Conservation (phyloP, 2,797 vertebrate genomes). For the Crocidura indochinensis region DNA sequence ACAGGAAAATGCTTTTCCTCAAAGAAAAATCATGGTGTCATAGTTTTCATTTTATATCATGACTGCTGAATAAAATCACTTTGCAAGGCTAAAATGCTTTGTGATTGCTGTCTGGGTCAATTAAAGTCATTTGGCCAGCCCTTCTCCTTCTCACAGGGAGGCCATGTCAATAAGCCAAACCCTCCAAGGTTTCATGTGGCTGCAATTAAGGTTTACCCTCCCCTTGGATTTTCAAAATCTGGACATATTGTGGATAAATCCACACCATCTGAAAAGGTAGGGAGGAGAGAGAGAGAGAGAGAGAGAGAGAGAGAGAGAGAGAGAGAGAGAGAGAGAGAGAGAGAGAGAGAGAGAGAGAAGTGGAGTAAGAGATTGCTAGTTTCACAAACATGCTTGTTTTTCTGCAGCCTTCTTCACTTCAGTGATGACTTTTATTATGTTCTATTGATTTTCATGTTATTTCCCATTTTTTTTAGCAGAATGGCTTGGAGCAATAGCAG, state of each 20-base stretch:
- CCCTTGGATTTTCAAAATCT: slow-evolving; percentile 36
- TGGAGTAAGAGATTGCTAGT: background rate
- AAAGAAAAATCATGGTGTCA: background rate
- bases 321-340: background rate
- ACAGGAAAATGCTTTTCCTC: slow-evolving; percentile 15
- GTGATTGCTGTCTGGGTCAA: slow-evolving; percentile 20
- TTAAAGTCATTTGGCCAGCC: background rate
- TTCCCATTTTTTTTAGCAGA: slow-evolving; percentile 18
- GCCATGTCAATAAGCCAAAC: slow-evolving; percentile 3
- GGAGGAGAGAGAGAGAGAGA: background rate
- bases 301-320: background rate
- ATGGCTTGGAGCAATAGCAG: background rate
- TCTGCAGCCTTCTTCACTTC: background rate
- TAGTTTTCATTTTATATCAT: slow-evolving; percentile 18
- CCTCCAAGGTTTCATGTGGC: slow-evolving; percentile 35
- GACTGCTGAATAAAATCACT: background rate
- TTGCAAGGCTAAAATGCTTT: slow-evolving; percentile 9
- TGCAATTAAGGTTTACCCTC: slow-evolving; percentile 48
- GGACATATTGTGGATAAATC: slow-evolving; percentile 30
- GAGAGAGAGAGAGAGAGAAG: background rate
- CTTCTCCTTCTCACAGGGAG: slow-evolving; percentile 49
- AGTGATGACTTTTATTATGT: slow-evolving; percentile 53
- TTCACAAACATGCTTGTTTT: background rate
- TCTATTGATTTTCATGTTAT: slow-evolving; percentile 70
- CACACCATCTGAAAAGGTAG: slow-evolving; percentile 23